Evolutionary conservation across 2,888 invertebrate genomes (phyloP).

Genomic region (Cyaniris semiargus): DNA sequence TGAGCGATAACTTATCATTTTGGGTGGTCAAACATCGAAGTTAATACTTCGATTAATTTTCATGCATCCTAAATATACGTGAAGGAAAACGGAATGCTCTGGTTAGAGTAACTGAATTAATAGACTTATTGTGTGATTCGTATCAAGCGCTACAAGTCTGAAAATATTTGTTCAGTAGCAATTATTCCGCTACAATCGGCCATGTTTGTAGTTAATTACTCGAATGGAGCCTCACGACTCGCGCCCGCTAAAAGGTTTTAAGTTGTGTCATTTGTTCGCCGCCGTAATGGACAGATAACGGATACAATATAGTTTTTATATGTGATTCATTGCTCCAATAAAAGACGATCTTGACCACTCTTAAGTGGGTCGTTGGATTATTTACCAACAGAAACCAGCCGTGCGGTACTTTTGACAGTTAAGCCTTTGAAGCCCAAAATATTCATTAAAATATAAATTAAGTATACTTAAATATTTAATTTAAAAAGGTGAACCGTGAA

Average conservation of each 20-base stretch:
- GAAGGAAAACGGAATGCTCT: background rate
- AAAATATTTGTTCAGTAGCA: slow-evolving; percentile 28
- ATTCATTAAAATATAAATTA: background rate
- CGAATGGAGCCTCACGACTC: slow-evolving; percentile 71
- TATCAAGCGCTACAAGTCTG: slow-evolving; percentile 16
- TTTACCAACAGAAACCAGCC: background rate
- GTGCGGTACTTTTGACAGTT: background rate
- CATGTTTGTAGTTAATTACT: slow-evolving; percentile 66
- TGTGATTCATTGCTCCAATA: slow-evolving; percentile 33
- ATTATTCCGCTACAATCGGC: slow-evolving; percentile 10
- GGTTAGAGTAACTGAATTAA: background rate
- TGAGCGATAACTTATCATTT: background rate
- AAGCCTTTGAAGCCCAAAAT: background rate
- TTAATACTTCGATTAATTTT: background rate
- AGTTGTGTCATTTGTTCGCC: slow-evolving; percentile 71
- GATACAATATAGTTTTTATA: slow-evolving; percentile 54
- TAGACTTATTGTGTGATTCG: slow-evolving; percentile 7
- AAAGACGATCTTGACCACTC: slow-evolving; percentile 12
- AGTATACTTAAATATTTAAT: too few relatives aligned
- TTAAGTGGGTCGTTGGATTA: background rate
- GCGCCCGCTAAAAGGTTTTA: slow-evolving; percentile 73
- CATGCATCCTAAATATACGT: background rate
- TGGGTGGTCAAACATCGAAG: background rate
- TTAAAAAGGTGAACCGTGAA: too few relatives aligned
- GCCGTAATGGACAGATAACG: slow-evolving; percentile 76